These are phyloP conservation scores for Sylvietta virens DNA, from an alignment of 2,113 vertebrate species.

Conservation along the genomic window DNA sequence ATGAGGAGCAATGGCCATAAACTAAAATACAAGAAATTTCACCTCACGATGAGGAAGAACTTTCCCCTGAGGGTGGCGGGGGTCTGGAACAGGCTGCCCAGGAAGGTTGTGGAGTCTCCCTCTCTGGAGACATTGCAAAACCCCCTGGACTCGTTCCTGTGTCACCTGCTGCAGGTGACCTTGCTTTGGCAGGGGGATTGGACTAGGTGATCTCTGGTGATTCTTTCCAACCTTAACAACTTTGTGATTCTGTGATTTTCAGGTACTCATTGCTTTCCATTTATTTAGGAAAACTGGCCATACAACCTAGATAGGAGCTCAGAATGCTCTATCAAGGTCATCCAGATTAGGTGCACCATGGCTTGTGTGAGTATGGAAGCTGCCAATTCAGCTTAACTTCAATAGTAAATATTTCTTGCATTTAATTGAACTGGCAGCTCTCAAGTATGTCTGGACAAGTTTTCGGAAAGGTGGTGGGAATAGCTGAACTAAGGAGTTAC, in stretches of 20 bases:
- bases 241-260: neutral
- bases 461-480: neutral
- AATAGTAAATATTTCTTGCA: neutral
- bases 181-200: neutral
- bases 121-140: neutral
- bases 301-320: neutral
- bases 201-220: neutral
- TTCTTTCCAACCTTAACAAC: neutral
- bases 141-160: fast-evolving
- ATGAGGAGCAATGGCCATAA: neutral
- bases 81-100: neutral
- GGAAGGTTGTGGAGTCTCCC: neutral
- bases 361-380: neutral
- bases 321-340: neutral
- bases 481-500: neutral
- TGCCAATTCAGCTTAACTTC: neutral
- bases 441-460: neutral
- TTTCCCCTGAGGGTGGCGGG: neutral
- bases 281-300: neutral
- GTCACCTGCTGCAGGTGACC: neutral
- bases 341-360: neutral
- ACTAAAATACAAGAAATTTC: neutral
- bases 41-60: neutral
- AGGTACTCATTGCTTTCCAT: neutral
- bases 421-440: neutral